A percentile compares a stretch with the other conserved stretches of the same genome.
Evolutionary conservation across 2,888 invertebrate genomes (phyloP).

Genomic region (Spodoptera picta): DNA sequence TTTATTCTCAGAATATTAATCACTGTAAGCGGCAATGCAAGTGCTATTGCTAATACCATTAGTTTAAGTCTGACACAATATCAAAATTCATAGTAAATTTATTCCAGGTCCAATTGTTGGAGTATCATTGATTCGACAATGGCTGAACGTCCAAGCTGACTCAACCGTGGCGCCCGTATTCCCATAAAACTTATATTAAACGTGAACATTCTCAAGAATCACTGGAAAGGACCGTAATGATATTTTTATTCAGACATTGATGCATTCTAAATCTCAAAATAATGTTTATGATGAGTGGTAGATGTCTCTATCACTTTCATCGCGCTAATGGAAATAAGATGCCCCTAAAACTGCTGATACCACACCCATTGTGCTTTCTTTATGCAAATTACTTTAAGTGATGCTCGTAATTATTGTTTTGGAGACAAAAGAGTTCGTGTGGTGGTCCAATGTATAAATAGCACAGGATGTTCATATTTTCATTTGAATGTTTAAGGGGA

Average conservation of each 20-base stretch:
- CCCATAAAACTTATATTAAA: conserved; percentile 48
- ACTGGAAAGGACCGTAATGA: conserved; percentile 46
- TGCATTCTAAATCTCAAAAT: conserved; percentile 54
- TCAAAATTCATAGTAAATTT: neutral
- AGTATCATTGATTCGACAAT: conserved; percentile 9
- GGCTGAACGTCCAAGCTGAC: conserved; percentile 31
- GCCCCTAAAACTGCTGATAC: conserved; percentile 31
- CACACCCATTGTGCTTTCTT: conserved; percentile 17
- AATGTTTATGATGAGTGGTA: conserved; percentile 46
- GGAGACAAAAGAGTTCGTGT: conserved; percentile 20
- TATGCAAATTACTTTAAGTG: conserved; percentile 23
- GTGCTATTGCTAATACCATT: too few species aligned
- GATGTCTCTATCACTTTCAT: conserved; percentile 45
- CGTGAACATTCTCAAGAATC: conserved; percentile 39
- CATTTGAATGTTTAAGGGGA: too few species aligned
- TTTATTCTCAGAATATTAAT: too few species aligned
- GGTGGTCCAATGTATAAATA: neutral
- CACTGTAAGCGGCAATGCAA: too few species aligned
- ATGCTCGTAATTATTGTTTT: conserved; percentile 18
- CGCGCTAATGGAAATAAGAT: conserved; percentile 41
- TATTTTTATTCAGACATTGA: conserved; percentile 52
- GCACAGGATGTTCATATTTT: neutral
- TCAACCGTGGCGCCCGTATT: conserved; percentile 48
- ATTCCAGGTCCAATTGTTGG: neutral
- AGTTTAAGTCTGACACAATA: too few species aligned